Conservation (phyloP, 2,888 invertebrate genomes). For the Congeria kusceri region DNA sequence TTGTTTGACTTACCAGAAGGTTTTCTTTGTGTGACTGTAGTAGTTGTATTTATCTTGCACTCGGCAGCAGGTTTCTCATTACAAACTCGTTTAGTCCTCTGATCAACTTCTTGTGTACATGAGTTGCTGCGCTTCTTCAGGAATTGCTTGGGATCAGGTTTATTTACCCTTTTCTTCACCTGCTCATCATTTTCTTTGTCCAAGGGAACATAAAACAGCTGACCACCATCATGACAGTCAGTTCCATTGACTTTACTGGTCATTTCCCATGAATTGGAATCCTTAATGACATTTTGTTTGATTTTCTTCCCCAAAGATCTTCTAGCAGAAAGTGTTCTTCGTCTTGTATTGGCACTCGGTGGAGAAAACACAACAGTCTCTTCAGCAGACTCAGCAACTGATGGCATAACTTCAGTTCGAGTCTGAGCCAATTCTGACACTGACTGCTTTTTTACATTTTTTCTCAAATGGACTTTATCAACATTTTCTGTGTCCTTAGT, state of each 20-base stretch:
- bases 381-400: background rate
- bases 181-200: conserved; percentile 24
- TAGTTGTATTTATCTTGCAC: too few relatives aligned
- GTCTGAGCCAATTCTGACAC: background rate
- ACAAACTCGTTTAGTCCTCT: conserved; percentile 30
- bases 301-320: conserved; percentile 4
- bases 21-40: too few relatives aligned
- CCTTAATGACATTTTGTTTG: background rate
- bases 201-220: conserved; percentile 45
- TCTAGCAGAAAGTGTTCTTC: conserved; percentile 44
- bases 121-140: conserved; percentile 56
- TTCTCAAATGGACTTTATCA: background rate
- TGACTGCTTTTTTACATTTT: background rate
- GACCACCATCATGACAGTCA: conserved; percentile 5
- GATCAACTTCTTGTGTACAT: conserved; percentile 30
- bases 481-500: background rate
- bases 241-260: background rate
- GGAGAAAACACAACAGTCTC: conserved; percentile 13
- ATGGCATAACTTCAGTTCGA: background rate
- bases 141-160: conserved; percentile 43
- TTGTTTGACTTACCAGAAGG: too few relatives aligned
- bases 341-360: conserved; percentile 37
- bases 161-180: conserved; percentile 24
- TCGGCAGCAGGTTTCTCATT: conserved; percentile 15
- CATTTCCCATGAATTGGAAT: background rate